Base-by-base conservation (phyloP, 2,888 invertebrate genomes). In the Chelonus formosanus region DNA sequence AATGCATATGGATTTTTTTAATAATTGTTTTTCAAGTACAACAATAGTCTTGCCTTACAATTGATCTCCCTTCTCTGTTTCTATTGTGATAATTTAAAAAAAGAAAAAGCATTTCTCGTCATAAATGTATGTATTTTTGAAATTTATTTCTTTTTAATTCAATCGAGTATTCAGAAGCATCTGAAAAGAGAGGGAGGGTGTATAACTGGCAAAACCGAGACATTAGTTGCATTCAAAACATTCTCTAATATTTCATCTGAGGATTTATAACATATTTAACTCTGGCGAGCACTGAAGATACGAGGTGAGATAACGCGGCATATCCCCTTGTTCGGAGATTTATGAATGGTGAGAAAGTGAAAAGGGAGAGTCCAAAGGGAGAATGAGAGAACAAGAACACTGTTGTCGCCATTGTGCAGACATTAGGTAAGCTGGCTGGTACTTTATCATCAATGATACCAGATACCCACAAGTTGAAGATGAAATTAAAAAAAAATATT, bases 261-360 rank as follows among this genome's bases (percentile, higher is more conserved):
- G 70, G 70, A 77, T 78, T 78, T 77, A 78, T 78, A 77, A 76
- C 73, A 75, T 75, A 76, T 77, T 78, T 78, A 78, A 74, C 70
- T 74, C 70, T 67, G 62, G 63, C 70, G 50, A 69, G 63, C 67
- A 63, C 64, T 65, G 47, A 69, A 67, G 75, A 77, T 77, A 77
- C 72, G 74, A 63, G 67, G 68, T 54, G 65, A 74, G 78, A 77
- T 78, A 76, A 74, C 59, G 52, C 61, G 54, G 56, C 48, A 65
- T 64, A 57, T 71, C 67, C 65, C 71, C 73, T 74, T 74, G 78
- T 75, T 75, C 72, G 67, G 67, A 77, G 78, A 79, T 79, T 78
- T 79, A 79, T 78, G 74, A 67, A 71, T 67, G 71, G 70, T 69
- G 68, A 68, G 34, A 45, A 52, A 48, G 47, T 47, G 32, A 48